Base-by-base conservation (phyloP, 2,888 invertebrate genomes). In the Anarsia innoxiella region DNA sequence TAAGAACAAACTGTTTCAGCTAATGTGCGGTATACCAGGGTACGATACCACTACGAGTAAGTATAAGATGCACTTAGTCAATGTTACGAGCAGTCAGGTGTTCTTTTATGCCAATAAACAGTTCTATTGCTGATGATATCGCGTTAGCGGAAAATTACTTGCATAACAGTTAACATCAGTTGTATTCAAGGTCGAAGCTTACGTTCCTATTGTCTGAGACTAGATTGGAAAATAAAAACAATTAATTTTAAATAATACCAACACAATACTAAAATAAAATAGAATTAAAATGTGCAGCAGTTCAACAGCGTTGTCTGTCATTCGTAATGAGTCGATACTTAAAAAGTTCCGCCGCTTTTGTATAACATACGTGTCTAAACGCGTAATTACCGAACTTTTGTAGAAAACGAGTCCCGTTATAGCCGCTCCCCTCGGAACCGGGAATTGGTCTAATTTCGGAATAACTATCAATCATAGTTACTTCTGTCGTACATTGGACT, bases 381-480 rank as follows among this genome's bases (percentile, higher is more conserved):
- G 29, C 16, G 32, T 40, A 40, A 41, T 38, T 41, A 31, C 31
- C 32, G 10, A 14, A 34, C 23, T 23, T 25, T 15, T 36, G 44
- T 36, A 40, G 40, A 44, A 47, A 45, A 39, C 27, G 39, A 39
- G 41, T 38, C 30, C 48, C 46, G 45, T 58, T 63, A 58, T 55
- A 56, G 53, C 57, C 46, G 14, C 60, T 66, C 69, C 65, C 70
- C 57, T 56, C 64, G 57, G 52, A 63, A 50, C 49, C 54, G 61
- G 55, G 71, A 75, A 75, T 78, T 73, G 67, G 48, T 73, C 66
- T 71, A 78, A 78, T 76, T 77, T 68, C 48, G 65, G 64, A 53
- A 57, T 50, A 45, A 50, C 56, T 55, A 82, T 80, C 79, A 74
- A 80, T 82, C 79, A 76, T 71, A 77, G 70, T 80, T 78, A 70